phyloP scores from a whole-genome alignment of 2,888 invertebrate genomes.

The Helleia helle region DNA sequence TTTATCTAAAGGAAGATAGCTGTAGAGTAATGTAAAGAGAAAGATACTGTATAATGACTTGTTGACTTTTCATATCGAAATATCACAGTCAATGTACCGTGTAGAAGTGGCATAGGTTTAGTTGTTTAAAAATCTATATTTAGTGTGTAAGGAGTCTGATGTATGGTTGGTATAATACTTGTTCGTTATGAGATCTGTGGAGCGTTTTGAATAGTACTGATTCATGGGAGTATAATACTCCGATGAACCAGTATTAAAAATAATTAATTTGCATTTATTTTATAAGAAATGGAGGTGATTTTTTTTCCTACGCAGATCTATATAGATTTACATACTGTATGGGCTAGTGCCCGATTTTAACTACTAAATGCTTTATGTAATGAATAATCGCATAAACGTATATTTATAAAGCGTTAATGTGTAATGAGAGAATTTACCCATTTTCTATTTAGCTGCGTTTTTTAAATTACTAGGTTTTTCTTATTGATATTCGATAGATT shows the following conservation, averaged over 20 bases:
- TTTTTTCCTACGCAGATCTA: neutral
- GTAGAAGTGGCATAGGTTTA: constrained; percentile 4
- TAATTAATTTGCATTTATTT: constrained; percentile 2
- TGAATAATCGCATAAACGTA: too few species aligned
- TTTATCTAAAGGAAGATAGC: too few species aligned
- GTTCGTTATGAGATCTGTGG: too few species aligned
- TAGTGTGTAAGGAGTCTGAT: constrained; percentile 3
- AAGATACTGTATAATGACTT: too few species aligned
- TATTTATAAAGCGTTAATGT: neutral
- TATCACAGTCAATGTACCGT: too few species aligned
- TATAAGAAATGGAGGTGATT: constrained; percentile 1
- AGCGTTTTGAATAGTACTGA: too few species aligned
- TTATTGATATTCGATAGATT: neutral
- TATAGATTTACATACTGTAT: neutral
- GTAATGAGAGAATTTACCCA: neutral
- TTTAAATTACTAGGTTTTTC: neutral
- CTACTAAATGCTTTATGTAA: neutral
- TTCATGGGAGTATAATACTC: too few species aligned
- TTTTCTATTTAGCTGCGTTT: neutral
- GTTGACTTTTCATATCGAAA: neutral
- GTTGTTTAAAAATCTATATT: constrained; percentile 4
- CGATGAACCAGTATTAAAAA: too few species aligned
- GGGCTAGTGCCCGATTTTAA: neutral
- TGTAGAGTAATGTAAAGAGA: too few species aligned
- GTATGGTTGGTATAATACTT: constrained; percentile 2